A percentile compares a stretch with the other conserved stretches of the same genome.
These are phyloP conservation scores for Rhorus exstirpatorius DNA, from an alignment of 2,888 invertebrate genomes.

Conservation along the genomic window DNA sequence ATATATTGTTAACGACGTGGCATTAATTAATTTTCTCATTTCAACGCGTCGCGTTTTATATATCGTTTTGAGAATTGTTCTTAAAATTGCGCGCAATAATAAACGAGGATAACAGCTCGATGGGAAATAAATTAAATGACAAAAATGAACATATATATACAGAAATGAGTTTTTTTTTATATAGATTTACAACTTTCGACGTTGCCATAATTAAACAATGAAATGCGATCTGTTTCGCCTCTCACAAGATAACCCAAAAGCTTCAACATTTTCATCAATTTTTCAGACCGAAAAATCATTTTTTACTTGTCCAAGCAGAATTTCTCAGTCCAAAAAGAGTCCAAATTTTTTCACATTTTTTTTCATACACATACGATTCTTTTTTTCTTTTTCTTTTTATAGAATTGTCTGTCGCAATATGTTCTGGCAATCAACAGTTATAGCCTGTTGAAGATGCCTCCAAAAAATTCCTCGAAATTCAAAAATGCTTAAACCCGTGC, in stretches of 20 bases:
- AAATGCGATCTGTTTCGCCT: neutral
- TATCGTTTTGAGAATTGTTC: slow-evolving; percentile 4
- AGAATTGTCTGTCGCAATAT: too few relatives aligned
- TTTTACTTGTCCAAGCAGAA: too few relatives aligned
- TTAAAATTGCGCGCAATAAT: slow-evolving; percentile 1
- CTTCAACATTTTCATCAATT: slow-evolving; percentile 10
- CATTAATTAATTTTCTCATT: slow-evolving; percentile 50
- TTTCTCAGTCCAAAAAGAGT: too few relatives aligned
- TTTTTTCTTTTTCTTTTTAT: too few relatives aligned
- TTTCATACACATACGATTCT: too few relatives aligned
- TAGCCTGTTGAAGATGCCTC: too few relatives aligned
- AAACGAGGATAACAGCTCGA: slow-evolving; percentile 19
- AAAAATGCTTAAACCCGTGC: too few relatives aligned
- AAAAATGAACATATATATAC: neutral
- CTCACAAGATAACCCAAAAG: neutral
- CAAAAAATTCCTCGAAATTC: too few relatives aligned
- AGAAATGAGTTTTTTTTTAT: neutral
- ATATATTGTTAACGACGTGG: slow-evolving; percentile 42
- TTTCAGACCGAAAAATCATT: neutral
- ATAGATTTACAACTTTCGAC: neutral
- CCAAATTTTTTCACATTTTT: too few relatives aligned
- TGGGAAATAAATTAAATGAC: slow-evolving; percentile 38
- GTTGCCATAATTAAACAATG: neutral
- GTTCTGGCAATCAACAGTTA: too few relatives aligned
- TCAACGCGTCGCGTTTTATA: neutral